phyloP scores from a whole-genome alignment of 2,888 invertebrate species.

The Oconnorella tubifera region DNA sequence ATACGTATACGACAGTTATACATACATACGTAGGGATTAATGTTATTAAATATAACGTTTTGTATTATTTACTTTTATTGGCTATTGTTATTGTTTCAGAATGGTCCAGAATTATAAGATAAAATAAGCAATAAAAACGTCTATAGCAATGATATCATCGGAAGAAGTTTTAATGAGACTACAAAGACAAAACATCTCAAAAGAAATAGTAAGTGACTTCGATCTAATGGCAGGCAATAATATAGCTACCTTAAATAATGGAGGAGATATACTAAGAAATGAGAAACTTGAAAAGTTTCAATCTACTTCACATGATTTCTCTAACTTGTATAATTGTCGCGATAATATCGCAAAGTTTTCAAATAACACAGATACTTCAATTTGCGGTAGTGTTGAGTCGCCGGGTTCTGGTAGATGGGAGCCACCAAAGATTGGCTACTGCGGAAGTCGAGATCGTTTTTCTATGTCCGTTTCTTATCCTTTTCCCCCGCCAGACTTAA shows the following conservation, averaged over 20 bases:
- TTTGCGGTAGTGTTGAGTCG: not conserved
- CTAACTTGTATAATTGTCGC: too few relatives aligned
- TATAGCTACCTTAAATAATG: too few relatives aligned
- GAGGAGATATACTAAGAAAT: too few relatives aligned
- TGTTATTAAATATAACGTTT: too few relatives aligned
- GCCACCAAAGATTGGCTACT: not conserved
- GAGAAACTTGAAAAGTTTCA: not conserved
- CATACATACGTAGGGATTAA: too few relatives aligned
- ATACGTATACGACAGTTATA: too few relatives aligned
- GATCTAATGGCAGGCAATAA: too few relatives aligned
- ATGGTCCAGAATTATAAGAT: too few relatives aligned
- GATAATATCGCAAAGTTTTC: not conserved
- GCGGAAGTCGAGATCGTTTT: conserved; percentile 7
- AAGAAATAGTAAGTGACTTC: not conserved
- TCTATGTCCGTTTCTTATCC: conserved; percentile 9
- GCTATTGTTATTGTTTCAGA: too few relatives aligned
- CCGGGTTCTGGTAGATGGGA: not conserved
- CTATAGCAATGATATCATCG: not conserved
- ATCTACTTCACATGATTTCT: not conserved
- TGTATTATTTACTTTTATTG: too few relatives aligned
- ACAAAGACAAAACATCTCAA: not conserved
- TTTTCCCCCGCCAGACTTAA: not conserved
- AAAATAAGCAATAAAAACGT: not conserved
- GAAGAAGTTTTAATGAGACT: not conserved
- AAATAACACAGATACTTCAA: not conserved